These are phyloP conservation scores for Turnix velox DNA, from an alignment of 2,113 vertebrate genomes.

Conservation along the genomic window DNA sequence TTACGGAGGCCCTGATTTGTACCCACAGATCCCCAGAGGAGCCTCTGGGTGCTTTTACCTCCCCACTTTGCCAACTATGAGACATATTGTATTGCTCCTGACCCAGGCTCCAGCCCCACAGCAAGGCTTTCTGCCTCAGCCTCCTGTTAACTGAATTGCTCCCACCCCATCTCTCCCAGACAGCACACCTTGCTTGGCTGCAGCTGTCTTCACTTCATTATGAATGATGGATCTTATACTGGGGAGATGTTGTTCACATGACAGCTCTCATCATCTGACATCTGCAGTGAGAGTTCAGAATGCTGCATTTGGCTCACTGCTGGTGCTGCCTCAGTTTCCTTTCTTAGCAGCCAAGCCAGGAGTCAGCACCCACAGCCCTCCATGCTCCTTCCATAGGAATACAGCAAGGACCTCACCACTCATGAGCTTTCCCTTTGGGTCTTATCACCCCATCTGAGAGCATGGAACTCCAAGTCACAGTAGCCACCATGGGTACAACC, in stretches of 20 bases:
- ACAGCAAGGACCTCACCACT: not conserved
- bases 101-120: not conserved
- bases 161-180: not conserved
- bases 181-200: not conserved
- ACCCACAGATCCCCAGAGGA: not conserved
- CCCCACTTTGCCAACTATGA: accelerated
- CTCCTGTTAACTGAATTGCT: not conserved
- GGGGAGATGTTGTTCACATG: not conserved
- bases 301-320: accelerated
- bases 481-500: not conserved
- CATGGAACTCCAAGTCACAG: accelerated
- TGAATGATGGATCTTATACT: not conserved
- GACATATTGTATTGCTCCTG: not conserved
- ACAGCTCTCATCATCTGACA: not conserved
- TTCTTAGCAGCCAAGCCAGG: not conserved
- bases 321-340: conserved; percentile 5
- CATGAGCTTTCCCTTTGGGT: accelerated
- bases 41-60: not conserved
- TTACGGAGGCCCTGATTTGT: accelerated
- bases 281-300: not conserved
- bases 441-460: accelerated
- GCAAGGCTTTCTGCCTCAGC: not conserved
- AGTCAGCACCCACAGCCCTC: not conserved
- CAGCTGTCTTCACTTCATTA: not conserved
- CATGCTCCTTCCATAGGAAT: accelerated